phyloP scores from a whole-genome alignment of 2,888 invertebrate genomes.

The Xestobium rufovillosum region DNA sequence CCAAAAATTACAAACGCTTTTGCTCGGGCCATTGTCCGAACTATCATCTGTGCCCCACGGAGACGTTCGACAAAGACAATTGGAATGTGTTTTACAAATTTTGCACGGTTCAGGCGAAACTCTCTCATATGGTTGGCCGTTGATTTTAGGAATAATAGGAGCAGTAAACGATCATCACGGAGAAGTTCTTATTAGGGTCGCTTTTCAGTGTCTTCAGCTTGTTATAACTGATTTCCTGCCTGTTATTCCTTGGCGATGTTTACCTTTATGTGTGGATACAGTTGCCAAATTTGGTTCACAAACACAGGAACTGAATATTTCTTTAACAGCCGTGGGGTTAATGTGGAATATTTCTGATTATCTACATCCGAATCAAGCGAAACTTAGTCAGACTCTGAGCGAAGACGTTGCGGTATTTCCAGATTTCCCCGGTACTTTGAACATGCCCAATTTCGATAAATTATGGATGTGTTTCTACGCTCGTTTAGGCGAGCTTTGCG shows the following conservation, averaged over 20 bases:
- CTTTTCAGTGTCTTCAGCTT: conserved; percentile 92
- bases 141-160: conserved; percentile 90
- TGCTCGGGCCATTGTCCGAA: conserved; percentile 86
- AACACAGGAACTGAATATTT: conserved; percentile 93
- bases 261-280: conserved; percentile 84
- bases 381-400: conserved; percentile 64
- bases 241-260: conserved; percentile 85
- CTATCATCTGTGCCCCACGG: conserved; percentile 83
- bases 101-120: conserved; percentile 90
- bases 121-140: conserved; percentile 90
- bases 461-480: conserved; percentile 95
- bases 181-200: conserved; percentile 79
- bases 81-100: conserved; percentile 89
- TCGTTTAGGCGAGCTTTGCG: conserved; percentile 82
- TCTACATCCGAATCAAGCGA: conserved; percentile 90
- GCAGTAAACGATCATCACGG: conserved; percentile 90
- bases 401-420: conserved; percentile 72
- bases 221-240: conserved; percentile 92
- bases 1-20: conserved; percentile 77
- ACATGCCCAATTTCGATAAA: conserved; percentile 83
- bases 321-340: conserved; percentile 90
- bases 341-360: conserved; percentile 99
- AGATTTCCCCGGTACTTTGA: conserved; percentile 74
- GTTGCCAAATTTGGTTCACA: conserved; percentile 95
- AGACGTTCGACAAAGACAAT: conserved; percentile 89